phyloP scores from a whole-genome alignment of 1,140 invertebrate genomes.

The Oscheius sp. region DNA sequence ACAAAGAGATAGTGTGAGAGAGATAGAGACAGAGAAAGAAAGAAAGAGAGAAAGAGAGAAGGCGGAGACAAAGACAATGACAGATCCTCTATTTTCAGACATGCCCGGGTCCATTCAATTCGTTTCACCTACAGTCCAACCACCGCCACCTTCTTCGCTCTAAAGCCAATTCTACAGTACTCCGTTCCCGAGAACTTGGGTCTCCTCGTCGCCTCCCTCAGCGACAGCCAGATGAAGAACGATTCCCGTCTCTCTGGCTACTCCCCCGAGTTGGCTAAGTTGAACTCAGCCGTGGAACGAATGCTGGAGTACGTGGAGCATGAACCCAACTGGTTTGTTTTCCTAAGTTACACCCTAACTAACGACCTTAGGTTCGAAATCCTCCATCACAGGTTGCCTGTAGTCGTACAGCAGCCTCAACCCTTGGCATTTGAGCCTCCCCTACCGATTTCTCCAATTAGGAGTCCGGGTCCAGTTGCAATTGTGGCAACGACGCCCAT shows the following conservation, averaged over 20 bases:
- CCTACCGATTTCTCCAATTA: too few species aligned
- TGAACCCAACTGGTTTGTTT: slow-evolving; percentile 43
- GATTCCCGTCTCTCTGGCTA: slow-evolving; percentile 42
- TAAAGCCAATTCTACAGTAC: slow-evolving; percentile 52
- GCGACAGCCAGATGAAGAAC: slow-evolving; percentile 43
- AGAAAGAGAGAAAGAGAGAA: neutral
- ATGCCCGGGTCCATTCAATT: slow-evolving; percentile 49
- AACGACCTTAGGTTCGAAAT: slow-evolving; percentile 15
- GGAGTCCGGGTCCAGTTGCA: neutral
- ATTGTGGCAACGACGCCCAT: neutral
- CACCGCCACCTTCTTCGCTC: slow-evolving; percentile 42
- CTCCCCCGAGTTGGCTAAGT: slow-evolving; percentile 30
- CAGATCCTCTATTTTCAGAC: slow-evolving; percentile 42
- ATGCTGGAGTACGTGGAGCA: slow-evolving; percentile 33
- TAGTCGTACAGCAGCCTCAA: neutral
- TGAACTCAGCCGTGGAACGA: slow-evolving; percentile 37
- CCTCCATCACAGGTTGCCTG: slow-evolving; percentile 6
- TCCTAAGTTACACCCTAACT: slow-evolving; percentile 33
- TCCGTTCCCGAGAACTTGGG: slow-evolving; percentile 53
- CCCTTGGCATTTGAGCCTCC: neutral
- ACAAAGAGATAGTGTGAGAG: too few species aligned
- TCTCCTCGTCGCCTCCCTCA: slow-evolving; percentile 47
- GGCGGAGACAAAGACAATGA: neutral
- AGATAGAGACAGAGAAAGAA: neutral
- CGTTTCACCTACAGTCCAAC: slow-evolving; percentile 52